A percentile compares a stretch with the other conserved stretches of the same genome.
These are phyloP conservation scores for Empidonax traillii DNA, from an alignment of 2,113 vertebrate genomes.

Conservation along the genomic window DNA sequence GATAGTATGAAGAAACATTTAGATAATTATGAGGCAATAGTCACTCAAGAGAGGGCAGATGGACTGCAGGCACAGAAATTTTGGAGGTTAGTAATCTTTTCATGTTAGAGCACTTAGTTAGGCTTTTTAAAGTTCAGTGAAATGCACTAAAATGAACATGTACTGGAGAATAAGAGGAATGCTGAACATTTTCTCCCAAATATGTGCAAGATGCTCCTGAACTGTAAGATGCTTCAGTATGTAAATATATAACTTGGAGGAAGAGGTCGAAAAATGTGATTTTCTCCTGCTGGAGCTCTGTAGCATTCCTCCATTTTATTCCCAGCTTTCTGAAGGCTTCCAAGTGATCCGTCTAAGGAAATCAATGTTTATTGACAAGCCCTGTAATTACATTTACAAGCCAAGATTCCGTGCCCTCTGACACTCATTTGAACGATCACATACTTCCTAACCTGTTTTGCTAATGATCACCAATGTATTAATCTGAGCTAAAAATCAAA, in stretches of 20 bases:
- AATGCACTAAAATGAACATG: background rate
- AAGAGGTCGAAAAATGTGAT: background rate
- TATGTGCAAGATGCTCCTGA: background rate
- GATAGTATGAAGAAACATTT: background rate
- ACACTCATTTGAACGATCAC: background rate
- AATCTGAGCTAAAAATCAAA: conserved; percentile 20
- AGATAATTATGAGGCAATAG: background rate
- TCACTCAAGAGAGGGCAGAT: background rate
- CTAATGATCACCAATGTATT: conserved; percentile 10
- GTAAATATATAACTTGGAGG: background rate
- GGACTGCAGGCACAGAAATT: background rate
- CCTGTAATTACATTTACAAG: conserved; percentile 76
- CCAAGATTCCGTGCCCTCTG: conserved; percentile 57
- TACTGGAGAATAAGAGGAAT: background rate
- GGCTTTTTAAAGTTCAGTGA: background rate
- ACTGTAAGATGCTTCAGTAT: background rate
- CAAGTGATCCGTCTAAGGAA: conserved; percentile 24
- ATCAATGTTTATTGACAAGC: conserved; percentile 72
- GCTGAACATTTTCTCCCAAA: background rate
- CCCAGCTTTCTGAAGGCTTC: conserved; percentile 14
- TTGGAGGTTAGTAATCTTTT: background rate
- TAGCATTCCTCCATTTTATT: background rate
- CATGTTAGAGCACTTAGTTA: background rate
- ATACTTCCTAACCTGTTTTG: conserved; percentile 17
- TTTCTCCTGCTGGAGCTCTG: background rate